Percentiles rank a stretch among this genome's conserved stretches.
Conservation (phyloP, 92 coral and sea anemone species). For the Parazoanthus swiftii region DNA sequence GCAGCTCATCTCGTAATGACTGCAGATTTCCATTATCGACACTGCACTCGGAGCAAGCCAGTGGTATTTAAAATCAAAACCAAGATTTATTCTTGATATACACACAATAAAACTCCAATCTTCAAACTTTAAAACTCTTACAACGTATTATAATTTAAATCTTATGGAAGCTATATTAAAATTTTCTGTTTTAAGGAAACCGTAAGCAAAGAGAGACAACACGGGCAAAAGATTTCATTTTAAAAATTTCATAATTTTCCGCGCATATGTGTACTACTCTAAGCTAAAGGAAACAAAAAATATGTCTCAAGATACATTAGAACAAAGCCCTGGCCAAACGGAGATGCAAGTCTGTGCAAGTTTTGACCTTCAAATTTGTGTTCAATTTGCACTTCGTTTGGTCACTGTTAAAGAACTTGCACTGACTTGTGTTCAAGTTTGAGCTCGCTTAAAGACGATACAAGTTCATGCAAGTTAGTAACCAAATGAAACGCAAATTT, state of each 20-base stretch:
- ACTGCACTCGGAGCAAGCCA: background rate
- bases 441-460: too few species aligned
- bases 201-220: background rate
- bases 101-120: conserved; percentile 18
- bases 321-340: background rate
- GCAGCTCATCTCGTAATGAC: background rate
- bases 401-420: too few species aligned
- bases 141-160: conserved; percentile 32
- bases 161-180: conserved; percentile 22
- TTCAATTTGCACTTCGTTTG: too few species aligned
- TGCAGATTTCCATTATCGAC: background rate
- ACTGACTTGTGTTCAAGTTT: too few species aligned
- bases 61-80: background rate
- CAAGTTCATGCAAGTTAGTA: too few species aligned
- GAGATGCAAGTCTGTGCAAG: too few species aligned
- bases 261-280: background rate
- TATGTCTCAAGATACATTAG: background rate
- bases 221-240: background rate
- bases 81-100: background rate
- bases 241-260: background rate
- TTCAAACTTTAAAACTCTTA: background rate
- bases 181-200: background rate
- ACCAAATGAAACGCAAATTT: too few species aligned
- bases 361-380: too few species aligned
- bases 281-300: background rate